Conservation (phyloP, 2,888 invertebrate species). For the Drosophila multiciliata region DNA sequence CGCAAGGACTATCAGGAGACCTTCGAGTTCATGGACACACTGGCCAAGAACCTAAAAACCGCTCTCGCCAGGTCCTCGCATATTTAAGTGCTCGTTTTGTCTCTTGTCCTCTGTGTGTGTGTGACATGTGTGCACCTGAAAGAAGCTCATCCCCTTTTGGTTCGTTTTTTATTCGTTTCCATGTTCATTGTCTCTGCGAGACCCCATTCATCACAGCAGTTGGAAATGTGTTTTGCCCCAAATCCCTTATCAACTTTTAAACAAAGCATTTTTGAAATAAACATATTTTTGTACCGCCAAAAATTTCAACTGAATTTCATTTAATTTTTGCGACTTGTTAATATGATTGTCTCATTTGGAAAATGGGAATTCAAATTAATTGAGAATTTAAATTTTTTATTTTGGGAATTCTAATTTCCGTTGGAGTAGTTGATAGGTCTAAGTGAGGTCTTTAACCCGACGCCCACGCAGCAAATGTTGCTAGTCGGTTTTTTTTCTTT, state of each 20-base stretch:
- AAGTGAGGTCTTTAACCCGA: constrained; percentile 58
- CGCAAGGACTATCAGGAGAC: constrained; percentile 97
- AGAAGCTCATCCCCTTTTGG: constrained; percentile 10
- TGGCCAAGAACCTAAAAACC: constrained; percentile 93
- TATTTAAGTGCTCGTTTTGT: constrained; percentile 46
- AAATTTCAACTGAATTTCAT: constrained; percentile 2
- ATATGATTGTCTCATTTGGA: not conserved
- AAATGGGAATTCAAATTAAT: not conserved
- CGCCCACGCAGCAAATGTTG: constrained; percentile 33
- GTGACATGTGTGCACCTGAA: constrained; percentile 9
- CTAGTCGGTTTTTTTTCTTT: constrained; percentile 13
- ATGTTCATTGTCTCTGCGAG: constrained; percentile 73
- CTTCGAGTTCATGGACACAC: constrained; percentile 97
- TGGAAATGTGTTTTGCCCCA: constrained; percentile 16
- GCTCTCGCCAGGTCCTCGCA: constrained; percentile 64
- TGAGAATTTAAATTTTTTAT: not conserved
- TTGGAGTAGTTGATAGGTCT: not conserved
- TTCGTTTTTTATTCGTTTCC: constrained; percentile 25
- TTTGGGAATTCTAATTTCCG: not conserved
- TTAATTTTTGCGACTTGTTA: not conserved
- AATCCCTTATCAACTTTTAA: constrained; percentile 14
- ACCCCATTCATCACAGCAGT: constrained; percentile 49
- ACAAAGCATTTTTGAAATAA: constrained; percentile 56
- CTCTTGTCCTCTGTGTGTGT: constrained; percentile 12
- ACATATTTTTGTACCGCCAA: constrained; percentile 69